Conservation (phyloP, 2,797 vertebrate genomes). For the Thripadectes ignobilis region DNA sequence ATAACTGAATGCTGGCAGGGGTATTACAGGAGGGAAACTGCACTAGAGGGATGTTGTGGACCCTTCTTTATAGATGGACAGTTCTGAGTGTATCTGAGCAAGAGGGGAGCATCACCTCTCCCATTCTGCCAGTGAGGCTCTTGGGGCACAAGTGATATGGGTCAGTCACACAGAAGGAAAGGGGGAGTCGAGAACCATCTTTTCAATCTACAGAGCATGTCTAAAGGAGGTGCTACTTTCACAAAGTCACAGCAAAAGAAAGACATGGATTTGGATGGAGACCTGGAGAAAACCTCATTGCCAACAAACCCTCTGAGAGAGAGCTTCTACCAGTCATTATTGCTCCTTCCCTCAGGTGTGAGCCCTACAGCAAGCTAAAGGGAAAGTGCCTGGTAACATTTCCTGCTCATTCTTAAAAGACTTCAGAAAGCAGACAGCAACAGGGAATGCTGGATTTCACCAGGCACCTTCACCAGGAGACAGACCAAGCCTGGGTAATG, state of each 20-base stretch:
- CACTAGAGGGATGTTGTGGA: neutral
- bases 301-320: neutral
- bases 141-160: neutral
- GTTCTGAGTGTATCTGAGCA: neutral
- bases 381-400: neutral
- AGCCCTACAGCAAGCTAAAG: neutral
- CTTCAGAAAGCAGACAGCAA: neutral
- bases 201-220: neutral
- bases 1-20: neutral
- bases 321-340: neutral
- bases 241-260: neutral
- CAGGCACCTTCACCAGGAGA: neutral
- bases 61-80: neutral
- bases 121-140: neutral
- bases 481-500: neutral
- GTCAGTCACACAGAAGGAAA: neutral
- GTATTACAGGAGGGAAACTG: neutral
- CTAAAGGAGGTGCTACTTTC: neutral
- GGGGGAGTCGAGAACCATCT: neutral
- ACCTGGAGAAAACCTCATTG: neutral
- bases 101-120: neutral
- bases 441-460: neutral
- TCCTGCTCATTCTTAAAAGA: neutral
- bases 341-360: neutral
- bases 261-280: neutral